A percentile compares a stretch with the other conserved stretches of the same genome.
Evolutionary conservation across 2,888 invertebrate species (phyloP).

Genomic region (Apamea anceps): DNA sequence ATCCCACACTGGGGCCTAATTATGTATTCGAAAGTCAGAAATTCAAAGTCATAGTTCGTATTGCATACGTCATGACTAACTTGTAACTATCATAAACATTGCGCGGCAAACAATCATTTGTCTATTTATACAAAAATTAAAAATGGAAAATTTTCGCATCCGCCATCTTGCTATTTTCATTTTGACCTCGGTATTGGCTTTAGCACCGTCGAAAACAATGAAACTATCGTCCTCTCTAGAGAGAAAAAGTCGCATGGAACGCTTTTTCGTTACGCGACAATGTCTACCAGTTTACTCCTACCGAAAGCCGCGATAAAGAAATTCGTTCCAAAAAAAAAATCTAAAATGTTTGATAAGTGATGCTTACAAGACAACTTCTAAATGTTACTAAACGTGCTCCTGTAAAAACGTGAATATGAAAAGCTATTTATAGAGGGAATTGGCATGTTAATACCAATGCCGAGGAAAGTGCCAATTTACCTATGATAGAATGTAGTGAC

Average conservation of each 20-base stretch:
- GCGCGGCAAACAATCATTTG: not conserved
- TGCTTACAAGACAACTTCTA: not conserved
- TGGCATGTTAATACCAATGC: constrained; percentile 37
- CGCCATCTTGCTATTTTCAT: too few species aligned
- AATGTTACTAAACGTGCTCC: constrained; percentile 1
- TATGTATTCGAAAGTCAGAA: not conserved
- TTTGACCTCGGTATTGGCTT: not conserved
- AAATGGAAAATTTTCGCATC: not conserved
- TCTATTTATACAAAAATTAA: not conserved
- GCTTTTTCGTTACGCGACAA: not conserved
- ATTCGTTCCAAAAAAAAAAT: not conserved
- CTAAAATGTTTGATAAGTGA: not conserved
- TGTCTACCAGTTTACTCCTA: not conserved
- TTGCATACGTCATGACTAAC: not conserved
- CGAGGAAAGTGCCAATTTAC: constrained; percentile 54
- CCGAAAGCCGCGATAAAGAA: not conserved
- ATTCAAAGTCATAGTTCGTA: not conserved
- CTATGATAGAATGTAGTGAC: constrained; percentile 26
- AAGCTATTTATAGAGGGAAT: constrained; percentile 42
- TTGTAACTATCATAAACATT: not conserved
- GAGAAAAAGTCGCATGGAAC: not conserved
- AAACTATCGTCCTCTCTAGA: not conserved
- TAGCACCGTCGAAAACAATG: not conserved
- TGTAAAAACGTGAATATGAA: constrained; percentile 27
- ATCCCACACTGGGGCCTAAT: constrained; percentile 7